Evolutionary conservation across 2,888 invertebrate species (phyloP).

Genomic region (Torymus aiolomorphi): DNA sequence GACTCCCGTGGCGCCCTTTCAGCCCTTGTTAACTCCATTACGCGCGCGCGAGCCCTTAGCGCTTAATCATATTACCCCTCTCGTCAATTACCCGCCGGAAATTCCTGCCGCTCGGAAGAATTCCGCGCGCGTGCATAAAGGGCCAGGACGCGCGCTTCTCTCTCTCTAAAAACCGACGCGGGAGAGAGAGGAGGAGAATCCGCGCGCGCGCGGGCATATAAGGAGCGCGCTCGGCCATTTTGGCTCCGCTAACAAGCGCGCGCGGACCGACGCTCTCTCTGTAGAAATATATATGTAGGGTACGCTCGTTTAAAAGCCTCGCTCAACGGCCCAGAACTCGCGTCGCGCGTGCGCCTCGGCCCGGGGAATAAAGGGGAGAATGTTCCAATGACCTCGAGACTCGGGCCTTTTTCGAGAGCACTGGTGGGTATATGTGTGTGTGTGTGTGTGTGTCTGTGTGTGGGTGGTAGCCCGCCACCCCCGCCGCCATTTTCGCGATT

Average conservation of each 20-base stretch:
- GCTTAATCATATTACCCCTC: too few species aligned
- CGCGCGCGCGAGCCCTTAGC: too few species aligned
- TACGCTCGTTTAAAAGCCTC: constrained; percentile 51
- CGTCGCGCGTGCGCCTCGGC: not conserved
- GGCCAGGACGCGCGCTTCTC: too few species aligned
- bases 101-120: too few species aligned
- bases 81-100: too few species aligned
- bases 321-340: constrained; percentile 43
- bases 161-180: too few species aligned
- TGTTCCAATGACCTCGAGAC: constrained; percentile 46
- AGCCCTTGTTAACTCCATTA: too few species aligned
- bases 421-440: too few species aligned
- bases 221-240: constrained; percentile 17
- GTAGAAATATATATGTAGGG: not conserved
- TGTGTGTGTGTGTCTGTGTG: too few species aligned
- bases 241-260: constrained; percentile 49
- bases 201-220: too few species aligned
- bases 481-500: not conserved
- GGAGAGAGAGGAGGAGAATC: not conserved
- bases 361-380: constrained; percentile 25
- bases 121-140: too few species aligned
- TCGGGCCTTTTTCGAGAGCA: constrained; percentile 2
- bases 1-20: too few species aligned
- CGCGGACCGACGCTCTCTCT: not conserved
- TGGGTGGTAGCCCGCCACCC: not conserved